Percentiles rank a stretch among this genome's conserved stretches.
Conservation (phyloP, 2,888 invertebrate genomes). For the Eutolmus rufibarbis region DNA sequence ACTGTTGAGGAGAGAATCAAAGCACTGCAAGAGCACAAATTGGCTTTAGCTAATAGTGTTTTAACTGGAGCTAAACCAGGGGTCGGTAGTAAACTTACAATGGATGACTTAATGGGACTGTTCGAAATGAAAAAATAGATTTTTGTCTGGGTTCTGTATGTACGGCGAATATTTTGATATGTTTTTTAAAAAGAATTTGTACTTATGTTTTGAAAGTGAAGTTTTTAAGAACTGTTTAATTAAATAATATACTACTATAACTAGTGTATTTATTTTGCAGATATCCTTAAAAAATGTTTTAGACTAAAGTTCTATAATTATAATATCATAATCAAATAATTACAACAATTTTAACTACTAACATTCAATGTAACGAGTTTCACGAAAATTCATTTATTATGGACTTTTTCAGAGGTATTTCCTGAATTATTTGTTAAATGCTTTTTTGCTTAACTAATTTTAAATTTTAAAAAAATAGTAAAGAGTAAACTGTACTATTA, state of each 20-base stretch:
- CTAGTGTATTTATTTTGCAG: not conserved
- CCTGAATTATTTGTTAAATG: too few relatives aligned
- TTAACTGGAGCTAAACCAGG: conserved; percentile 74
- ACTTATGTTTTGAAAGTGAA: not conserved
- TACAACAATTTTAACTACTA: too few relatives aligned
- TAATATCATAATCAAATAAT: too few relatives aligned
- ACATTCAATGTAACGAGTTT: too few relatives aligned
- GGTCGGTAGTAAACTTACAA: conserved; percentile 73
- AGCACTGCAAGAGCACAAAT: conserved; percentile 79
- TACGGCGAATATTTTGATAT: not conserved
- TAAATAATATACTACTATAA: not conserved
- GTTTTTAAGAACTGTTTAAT: not conserved
- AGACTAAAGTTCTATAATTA: too few relatives aligned
- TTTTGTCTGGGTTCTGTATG: not conserved
- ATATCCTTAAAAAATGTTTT: too few relatives aligned
- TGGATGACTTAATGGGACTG: conserved; percentile 79
- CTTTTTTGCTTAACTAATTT: too few relatives aligned
- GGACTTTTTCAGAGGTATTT: too few relatives aligned
- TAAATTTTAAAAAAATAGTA: too few relatives aligned
- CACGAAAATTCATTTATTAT: too few relatives aligned
- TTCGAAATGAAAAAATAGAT: conserved; percentile 64
- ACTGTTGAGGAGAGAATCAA: conserved; percentile 90
- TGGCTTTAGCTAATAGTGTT: conserved; percentile 78
- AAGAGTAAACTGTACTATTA: too few relatives aligned
- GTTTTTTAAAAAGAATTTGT: not conserved